Conservation (phyloP, 2,113 vertebrate genomes). For the Hippocampus abdominalis region DNA sequence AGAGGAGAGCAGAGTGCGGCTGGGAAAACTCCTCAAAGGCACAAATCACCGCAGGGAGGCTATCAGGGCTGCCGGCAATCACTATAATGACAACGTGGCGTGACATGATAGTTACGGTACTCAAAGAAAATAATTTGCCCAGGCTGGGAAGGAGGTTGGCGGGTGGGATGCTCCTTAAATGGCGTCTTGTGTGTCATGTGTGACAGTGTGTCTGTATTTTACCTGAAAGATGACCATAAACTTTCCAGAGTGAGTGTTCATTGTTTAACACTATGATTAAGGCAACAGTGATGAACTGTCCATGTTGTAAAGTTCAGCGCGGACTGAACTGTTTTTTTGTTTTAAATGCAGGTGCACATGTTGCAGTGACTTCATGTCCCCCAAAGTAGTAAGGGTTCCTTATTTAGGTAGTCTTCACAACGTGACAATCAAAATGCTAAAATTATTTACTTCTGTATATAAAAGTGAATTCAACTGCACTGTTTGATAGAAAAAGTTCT, state of each 20-base stretch:
- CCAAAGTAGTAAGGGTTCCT: neutral
- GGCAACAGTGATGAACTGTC: neutral
- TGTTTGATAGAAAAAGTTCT: neutral
- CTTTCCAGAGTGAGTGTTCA: neutral
- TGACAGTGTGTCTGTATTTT: constrained; percentile 5
- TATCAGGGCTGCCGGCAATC: constrained; percentile 69
- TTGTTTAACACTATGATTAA: neutral
- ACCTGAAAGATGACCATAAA: constrained; percentile 5
- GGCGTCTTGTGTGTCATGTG: constrained; percentile 32
- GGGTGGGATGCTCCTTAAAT: constrained; percentile 56
- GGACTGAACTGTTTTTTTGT: neutral
- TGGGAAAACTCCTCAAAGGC: constrained; percentile 60
- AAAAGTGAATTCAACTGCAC: neutral
- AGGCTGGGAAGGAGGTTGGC: constrained; percentile 49
- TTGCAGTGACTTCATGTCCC: neutral
- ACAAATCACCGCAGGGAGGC: constrained; percentile 68
- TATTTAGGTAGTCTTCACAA: neutral
- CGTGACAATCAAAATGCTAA: neutral
- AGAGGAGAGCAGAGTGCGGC: constrained; percentile 55
- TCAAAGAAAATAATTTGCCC: constrained; percentile 63
- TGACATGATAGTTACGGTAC: constrained; percentile 73
- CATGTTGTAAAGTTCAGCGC: neutral
- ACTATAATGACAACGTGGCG: constrained; percentile 71
- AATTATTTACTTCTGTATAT: neutral
- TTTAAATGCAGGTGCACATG: no score